phyloP scores from a whole-genome alignment of 2,797 vertebrate species.

The Triplophysa bombifrons region DNA sequence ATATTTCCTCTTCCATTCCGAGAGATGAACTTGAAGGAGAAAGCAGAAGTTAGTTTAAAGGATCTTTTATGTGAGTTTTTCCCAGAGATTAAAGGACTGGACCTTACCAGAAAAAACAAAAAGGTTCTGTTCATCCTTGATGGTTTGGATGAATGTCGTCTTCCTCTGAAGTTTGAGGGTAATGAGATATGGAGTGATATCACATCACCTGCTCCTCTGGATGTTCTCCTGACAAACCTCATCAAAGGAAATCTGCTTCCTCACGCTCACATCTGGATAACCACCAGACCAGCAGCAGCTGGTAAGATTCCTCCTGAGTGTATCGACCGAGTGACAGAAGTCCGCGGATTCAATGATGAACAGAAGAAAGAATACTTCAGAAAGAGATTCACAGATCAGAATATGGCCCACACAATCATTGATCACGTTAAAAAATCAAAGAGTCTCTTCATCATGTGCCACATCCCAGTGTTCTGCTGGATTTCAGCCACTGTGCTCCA shows the following conservation, averaged over 20 bases:
- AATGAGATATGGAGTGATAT: neutral
- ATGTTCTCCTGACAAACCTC: conserved; percentile 27
- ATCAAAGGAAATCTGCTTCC: conserved; percentile 14
- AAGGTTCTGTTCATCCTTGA: conserved; percentile 31
- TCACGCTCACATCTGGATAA: conserved; percentile 10
- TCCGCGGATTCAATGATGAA: conserved; percentile 10
- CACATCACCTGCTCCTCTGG: neutral
- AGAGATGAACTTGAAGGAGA: conserved; percentile 9
- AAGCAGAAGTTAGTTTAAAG: neutral
- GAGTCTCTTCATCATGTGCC: conserved; percentile 7
- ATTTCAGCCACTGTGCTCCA: neutral
- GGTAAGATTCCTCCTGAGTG: conserved; percentile 9
- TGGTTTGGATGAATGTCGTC: conserved; percentile 29
- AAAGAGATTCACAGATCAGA: neutral
- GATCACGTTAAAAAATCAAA: conserved; percentile 20
- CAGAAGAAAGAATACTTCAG: conserved; percentile 29
- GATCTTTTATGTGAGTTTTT: conserved; percentile 7
- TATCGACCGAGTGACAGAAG: conserved; percentile 4
- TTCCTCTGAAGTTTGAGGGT: conserved; percentile 8
- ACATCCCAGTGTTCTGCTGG: neutral
- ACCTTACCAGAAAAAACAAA: neutral
- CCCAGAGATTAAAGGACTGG: neutral
- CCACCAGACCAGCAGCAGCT: conserved; percentile 20
- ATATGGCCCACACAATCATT: conserved; percentile 1
- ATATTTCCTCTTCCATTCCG: conserved; percentile 24